Evolutionary conservation across 2,797 vertebrate species (phyloP).

Genomic region (Parauchenoglanis punctatus): DNA sequence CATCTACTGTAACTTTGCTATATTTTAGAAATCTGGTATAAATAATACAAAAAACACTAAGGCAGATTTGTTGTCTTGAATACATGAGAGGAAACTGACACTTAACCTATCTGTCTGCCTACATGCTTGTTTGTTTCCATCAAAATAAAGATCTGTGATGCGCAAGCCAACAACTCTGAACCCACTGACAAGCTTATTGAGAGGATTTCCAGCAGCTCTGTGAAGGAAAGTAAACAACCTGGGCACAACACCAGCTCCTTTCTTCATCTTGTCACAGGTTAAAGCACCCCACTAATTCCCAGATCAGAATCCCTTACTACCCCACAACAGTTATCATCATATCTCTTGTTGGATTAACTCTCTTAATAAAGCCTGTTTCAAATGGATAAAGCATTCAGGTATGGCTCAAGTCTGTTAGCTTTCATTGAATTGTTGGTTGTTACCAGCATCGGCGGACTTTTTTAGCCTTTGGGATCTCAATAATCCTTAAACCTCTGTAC

Average conservation of each 20-base stretch:
- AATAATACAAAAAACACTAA: background rate
- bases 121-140: constrained; percentile 14
- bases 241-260: background rate
- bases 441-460: no score
- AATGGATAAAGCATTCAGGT: background rate
- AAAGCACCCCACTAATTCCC: background rate
- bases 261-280: constrained; percentile 7
- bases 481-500: background rate
- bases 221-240: background rate
- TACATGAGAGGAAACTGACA: constrained; percentile 12
- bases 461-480: background rate
- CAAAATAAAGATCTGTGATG: constrained; percentile 30
- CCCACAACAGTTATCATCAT: background rate
- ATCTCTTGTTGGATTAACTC: background rate
- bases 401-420: background rate
- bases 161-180: constrained; percentile 8
- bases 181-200: constrained; percentile 6
- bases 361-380: background rate
- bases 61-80: constrained; percentile 2
- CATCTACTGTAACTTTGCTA: background rate
- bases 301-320: background rate
- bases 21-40: background rate
- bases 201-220: constrained; percentile 13
- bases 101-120: constrained; percentile 7
- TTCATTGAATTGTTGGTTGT: background rate